These are phyloP conservation scores for Busseola fusca DNA, from an alignment of 2,888 invertebrate species.

Conservation along the genomic window DNA sequence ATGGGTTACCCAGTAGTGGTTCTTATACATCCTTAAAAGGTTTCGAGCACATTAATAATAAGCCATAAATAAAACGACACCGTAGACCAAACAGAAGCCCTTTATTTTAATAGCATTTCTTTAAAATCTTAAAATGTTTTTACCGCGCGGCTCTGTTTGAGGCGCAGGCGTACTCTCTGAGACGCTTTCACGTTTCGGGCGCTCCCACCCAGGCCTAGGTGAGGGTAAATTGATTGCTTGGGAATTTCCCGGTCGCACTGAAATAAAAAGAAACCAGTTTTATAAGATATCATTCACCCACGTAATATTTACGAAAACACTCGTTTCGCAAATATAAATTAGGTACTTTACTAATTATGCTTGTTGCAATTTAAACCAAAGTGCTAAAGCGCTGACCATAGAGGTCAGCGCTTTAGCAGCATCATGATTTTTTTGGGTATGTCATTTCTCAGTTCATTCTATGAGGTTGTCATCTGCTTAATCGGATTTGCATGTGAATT, in stretches of 20 bases:
- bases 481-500: no score
- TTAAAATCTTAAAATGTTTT: not conserved
- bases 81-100: not conserved
- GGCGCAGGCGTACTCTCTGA: not conserved
- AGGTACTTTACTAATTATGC: not conserved
- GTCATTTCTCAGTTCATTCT: no score
- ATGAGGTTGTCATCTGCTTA: no score
- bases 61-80: no score
- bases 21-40: no score
- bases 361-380: not conserved
- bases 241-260: not conserved
- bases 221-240: no score
- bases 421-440: no score
- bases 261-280: not conserved
- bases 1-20: no score
- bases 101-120: conserved; percentile 4
- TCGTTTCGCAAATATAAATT: not conserved
- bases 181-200: not conserved
- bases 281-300: no score
- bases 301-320: not conserved
- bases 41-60: no score
- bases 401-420: no score
- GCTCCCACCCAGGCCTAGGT: not conserved
- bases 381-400: no score
- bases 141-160: not conserved